Base-by-base conservation (phyloP, 2,888 invertebrate genomes). In the Opisthograptis luteolata region DNA sequence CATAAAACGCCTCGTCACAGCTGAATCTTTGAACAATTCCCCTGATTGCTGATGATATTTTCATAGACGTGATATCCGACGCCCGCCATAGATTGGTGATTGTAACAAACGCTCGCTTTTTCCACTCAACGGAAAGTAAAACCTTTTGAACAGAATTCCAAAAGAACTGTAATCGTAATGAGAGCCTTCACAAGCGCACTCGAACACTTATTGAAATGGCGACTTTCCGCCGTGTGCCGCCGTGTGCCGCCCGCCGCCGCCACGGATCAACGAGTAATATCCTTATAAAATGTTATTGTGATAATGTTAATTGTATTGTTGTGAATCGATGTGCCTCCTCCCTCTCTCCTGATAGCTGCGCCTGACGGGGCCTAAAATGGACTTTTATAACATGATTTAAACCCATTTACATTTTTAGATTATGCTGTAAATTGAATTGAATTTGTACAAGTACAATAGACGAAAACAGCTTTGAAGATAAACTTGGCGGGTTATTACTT, bases 121-220 rank as follows among this genome's bases (percentile, higher is more conserved):
- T 30, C 12, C 30, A 12, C 30, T 41, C 20, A 9, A 22, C 1
- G 20, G 14, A 9, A 15, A 41, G 14, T 22, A 3, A 41, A 41
- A 41, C 15, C 14, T 17, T 10, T 14, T 17, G 25, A 42, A 24
- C 14, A 42, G 42, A 42, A 32, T 32, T 12, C 10, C 22, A 41
- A 25, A 42, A 24, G 42, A 34, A 25, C 17, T 17, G 17, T 32
- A 42, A 42, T 42, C 24, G 32, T 42, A 42, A 42, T 42, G 24
- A 42, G 25, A 7, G 12, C 32, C 34, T 41, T 42, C 17, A 17
- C 32, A 20, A 40, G 14, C 41, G 41, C 40, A 22, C 41, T 31
- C 31, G 6, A 24, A 28, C n/a, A 28, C n/a, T 8, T 39, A 39
- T 39, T 37, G 24, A 17, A 39, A 28, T 20, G 28, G 12, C 27